Percentiles rank a stretch among this genome's conserved stretches.
Evolutionary conservation across 2,888 invertebrate species (phyloP).

Genomic region (Melanostoma scalare): DNA sequence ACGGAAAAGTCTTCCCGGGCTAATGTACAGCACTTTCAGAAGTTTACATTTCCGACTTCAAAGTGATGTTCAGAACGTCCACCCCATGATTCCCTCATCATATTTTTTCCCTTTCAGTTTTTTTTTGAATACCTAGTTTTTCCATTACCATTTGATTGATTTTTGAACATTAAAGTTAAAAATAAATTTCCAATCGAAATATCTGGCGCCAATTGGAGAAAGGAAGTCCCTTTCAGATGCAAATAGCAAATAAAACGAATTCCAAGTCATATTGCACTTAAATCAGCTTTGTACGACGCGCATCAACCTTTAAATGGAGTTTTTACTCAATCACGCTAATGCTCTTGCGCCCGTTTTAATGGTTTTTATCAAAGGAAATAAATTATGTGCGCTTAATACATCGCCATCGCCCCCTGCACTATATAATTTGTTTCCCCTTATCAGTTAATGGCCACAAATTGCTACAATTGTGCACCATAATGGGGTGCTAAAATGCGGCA

Average conservation of each 20-base stretch:
- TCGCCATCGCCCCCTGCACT: slow-evolving; percentile 15
- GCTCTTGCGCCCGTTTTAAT: background rate
- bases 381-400: slow-evolving; percentile 18
- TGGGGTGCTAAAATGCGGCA: slow-evolving; percentile 21
- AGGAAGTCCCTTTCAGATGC: slow-evolving; percentile 40
- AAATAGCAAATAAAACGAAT: slow-evolving; percentile 20
- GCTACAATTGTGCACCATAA: slow-evolving; percentile 32
- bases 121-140: background rate
- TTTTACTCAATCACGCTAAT: slow-evolving; percentile 15
- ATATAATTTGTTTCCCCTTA: slow-evolving; percentile 32
- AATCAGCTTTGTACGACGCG: background rate
- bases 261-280: slow-evolving; percentile 14
- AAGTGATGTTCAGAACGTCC: background rate
- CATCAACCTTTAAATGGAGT: background rate
- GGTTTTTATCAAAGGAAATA: slow-evolving; percentile 19
- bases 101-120: background rate
- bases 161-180: slow-evolving; percentile 25
- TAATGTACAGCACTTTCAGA: background rate
- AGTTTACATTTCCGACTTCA: background rate
- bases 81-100: background rate
- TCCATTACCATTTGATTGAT: slow-evolving; percentile 47
- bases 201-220: slow-evolving; percentile 38
- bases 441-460: slow-evolving; percentile 41
- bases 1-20: no score
- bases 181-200: slow-evolving; percentile 10